Conservation (phyloP, 64 coral and sea anemone genomes). For the Cladopsammia gracilis region DNA sequence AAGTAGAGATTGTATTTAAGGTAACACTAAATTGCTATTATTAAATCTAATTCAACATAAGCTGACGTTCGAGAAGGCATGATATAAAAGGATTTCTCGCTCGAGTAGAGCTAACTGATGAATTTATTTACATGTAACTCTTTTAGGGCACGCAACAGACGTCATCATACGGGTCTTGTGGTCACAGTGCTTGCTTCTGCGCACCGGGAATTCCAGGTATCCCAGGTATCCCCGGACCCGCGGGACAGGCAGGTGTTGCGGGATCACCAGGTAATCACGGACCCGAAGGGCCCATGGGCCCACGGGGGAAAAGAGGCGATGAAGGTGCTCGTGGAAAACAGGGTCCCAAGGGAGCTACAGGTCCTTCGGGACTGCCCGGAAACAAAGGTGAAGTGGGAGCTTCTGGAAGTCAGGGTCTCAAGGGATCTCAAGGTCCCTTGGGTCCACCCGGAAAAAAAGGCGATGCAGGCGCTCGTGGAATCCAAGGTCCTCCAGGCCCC, state of each 20-base stretch:
- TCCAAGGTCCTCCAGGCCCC: background rate
- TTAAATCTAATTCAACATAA: too few species aligned
- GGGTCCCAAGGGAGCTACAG: background rate
- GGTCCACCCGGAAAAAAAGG: background rate
- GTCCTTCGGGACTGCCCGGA: background rate
- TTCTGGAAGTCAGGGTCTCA: background rate
- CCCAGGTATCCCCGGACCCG: background rate
- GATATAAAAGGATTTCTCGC: too few species aligned
- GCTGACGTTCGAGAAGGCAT: too few species aligned
- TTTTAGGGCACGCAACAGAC: background rate
- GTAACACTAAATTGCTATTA: too few species aligned
- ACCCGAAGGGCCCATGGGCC: slow-evolving; percentile 6
- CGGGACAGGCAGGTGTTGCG: background rate
- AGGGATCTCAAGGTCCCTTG: background rate
- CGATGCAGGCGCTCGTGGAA: background rate
- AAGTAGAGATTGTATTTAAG: too few species aligned
- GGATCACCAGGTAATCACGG: background rate
- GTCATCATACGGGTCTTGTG: background rate
- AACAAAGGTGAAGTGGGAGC: background rate
- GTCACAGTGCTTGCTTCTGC: background rate
- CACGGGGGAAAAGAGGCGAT: background rate
- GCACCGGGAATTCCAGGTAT: background rate
- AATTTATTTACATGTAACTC: background rate
- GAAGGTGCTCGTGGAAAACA: background rate
- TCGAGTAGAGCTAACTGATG: too few species aligned